Conservation (phyloP, 2,797 vertebrate species). For the Sphenopsis melanotis region DNA sequence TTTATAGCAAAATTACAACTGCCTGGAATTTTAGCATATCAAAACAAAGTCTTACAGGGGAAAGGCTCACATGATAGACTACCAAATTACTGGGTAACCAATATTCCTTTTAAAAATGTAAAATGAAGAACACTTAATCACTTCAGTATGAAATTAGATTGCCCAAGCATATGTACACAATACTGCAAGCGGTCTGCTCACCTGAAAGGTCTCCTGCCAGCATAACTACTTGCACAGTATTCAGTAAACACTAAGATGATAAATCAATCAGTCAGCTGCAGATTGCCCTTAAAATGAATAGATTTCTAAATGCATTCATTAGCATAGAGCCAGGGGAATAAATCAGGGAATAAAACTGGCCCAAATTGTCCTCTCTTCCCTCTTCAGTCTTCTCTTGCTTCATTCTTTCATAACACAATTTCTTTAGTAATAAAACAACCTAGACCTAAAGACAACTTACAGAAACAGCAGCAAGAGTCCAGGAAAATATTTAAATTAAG, state of each 20-base stretch:
- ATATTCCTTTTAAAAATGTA: neutral
- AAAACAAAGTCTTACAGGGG: neutral
- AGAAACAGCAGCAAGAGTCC: neutral
- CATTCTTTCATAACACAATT: neutral
- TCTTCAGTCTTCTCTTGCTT: neutral
- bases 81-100: neutral
- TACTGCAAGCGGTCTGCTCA: neutral
- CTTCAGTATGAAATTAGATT: neutral
- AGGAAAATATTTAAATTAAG: neutral
- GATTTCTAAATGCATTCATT: neutral
- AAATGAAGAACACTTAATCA: neutral
- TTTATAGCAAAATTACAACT: constrained; percentile 16
- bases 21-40: neutral
- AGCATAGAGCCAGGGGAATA: neutral
- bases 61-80: neutral
- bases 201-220: neutral
- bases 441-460: neutral
- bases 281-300: neutral
- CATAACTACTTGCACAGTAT: neutral
- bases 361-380: neutral
- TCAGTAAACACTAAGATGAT: neutral
- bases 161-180: neutral
- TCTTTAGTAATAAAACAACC: neutral
- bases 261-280: neutral
- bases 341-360: neutral